A percentile compares a stretch with the other conserved stretches of the same genome.
phyloP scores from a whole-genome alignment of 2,888 invertebrate genomes.

The Gymnoscelis rufifasciata region DNA sequence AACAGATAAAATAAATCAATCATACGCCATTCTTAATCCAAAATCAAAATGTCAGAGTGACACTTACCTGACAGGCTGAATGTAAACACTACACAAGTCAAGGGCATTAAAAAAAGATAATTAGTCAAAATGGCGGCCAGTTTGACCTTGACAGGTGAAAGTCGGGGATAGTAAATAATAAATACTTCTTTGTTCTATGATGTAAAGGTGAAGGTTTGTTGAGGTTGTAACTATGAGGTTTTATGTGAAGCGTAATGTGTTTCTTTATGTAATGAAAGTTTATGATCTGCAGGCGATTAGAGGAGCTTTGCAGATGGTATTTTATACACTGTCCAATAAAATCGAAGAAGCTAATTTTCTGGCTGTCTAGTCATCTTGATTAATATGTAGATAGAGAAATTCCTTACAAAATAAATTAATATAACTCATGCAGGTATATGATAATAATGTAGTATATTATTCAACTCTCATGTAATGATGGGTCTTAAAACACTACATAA shows the following conservation, averaged over 20 bases:
- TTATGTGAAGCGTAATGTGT: neutral
- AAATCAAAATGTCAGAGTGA: conserved; percentile 6
- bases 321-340: too few species aligned
- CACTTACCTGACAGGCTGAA: conserved; percentile 10
- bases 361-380: too few species aligned
- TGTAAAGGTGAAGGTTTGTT: conserved; percentile 18
- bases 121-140: conserved; percentile 18
- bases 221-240: neutral
- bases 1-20: neutral
- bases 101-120: conserved; percentile 13
- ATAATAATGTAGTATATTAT: too few species aligned
- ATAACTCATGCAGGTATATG: too few species aligned
- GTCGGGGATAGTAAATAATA: conserved; percentile 15
- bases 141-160: conserved; percentile 22
- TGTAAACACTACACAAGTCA: conserved; percentile 10
- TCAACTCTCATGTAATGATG: too few species aligned
- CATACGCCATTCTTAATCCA: conserved; percentile 4
- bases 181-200: conserved; percentile 8
- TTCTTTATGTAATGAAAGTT: conserved; percentile 2
- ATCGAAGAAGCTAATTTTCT: too few species aligned
- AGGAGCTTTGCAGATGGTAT: too few species aligned
- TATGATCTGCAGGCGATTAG: conserved; percentile 2
- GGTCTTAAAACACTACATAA: too few species aligned
- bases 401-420: too few species aligned
- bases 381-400: too few species aligned